Percentiles rank a stretch among this genome's conserved stretches.
Conservation (phyloP, 2,797 vertebrate genomes). For the Clarias platycephalus region DNA sequence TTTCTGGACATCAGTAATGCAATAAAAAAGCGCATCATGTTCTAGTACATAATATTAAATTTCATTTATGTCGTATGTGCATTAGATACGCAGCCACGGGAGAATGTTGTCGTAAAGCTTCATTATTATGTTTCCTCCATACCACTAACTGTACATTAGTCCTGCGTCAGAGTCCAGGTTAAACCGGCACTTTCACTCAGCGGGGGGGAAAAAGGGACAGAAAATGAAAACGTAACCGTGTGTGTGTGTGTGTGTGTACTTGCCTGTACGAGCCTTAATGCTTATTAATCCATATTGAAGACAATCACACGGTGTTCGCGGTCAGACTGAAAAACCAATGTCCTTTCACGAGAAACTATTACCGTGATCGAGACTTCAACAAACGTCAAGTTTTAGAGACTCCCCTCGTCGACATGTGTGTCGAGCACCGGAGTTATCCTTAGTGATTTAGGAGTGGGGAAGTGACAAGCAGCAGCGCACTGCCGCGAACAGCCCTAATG, state of each 20-base stretch:
- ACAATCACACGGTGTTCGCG: conserved; percentile 58
- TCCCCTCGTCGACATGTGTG: not conserved
- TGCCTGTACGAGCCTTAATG: conserved; percentile 56
- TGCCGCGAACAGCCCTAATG: conserved; percentile 2
- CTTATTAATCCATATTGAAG: conserved; percentile 64
- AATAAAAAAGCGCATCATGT: not conserved
- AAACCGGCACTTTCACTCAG: conserved; percentile 6
- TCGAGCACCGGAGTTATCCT: conserved; percentile 21
- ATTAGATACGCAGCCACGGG: not conserved
- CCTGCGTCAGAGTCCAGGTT: conserved; percentile 18
- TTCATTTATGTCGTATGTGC: not conserved
- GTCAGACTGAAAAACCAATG: conserved; percentile 44
- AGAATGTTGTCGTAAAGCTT: not conserved
- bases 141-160: not conserved
- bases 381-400: not conserved
- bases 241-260: conserved; percentile 48
- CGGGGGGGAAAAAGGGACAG: not conserved
- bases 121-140: not conserved
- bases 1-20: not conserved
- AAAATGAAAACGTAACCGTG: conserved; percentile 21
- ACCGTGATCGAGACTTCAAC: not conserved
- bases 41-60: not conserved
- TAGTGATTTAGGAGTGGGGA: conserved; percentile 35
- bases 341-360: not conserved
- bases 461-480: conserved; percentile 34